Conservation (phyloP, 2,797 vertebrate species). For the Mormyrus hasselquistii region DNA sequence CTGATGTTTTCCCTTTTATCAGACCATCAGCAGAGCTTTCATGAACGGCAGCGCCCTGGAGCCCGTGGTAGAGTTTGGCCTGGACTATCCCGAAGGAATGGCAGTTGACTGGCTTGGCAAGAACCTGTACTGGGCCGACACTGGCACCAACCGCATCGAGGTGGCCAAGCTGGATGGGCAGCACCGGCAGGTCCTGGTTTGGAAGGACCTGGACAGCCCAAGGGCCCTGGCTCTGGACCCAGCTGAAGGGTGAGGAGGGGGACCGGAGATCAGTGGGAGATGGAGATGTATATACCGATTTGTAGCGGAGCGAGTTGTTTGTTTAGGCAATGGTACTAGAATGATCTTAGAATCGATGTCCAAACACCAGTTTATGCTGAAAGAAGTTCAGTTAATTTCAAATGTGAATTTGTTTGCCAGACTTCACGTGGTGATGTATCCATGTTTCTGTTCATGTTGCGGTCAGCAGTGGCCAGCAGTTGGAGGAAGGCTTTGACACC, state of each 20-base stretch:
- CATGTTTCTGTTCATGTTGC: neutral
- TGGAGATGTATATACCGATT: neutral
- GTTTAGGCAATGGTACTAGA: neutral
- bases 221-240: slow-evolving; percentile 87
- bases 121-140: slow-evolving; percentile 97
- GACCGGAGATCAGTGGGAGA: neutral
- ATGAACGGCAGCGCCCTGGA: slow-evolving; percentile 96
- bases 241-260: slow-evolving; percentile 75
- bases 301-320: neutral
- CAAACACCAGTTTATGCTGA: neutral
- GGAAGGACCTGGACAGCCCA: slow-evolving; percentile 95
- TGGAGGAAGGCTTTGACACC: neutral
- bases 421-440: neutral
- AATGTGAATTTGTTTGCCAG: neutral
- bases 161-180: slow-evolving; percentile 92
- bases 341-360: neutral
- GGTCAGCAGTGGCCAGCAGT: neutral
- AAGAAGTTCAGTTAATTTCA: neutral
- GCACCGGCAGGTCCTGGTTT: slow-evolving; percentile 91
- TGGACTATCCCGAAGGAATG: slow-evolving; percentile 97
- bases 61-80: slow-evolving; percentile 88
- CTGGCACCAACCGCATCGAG: slow-evolving; percentile 91
- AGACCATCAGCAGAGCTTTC: slow-evolving; percentile 95
- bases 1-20: slow-evolving; percentile 13
- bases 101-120: slow-evolving; percentile 97